Evolutionary conservation across 2,888 invertebrate genomes (phyloP), one percentile per base, ranked within the genome.

Genomic region (Lepidochitona cinerea): DNA sequence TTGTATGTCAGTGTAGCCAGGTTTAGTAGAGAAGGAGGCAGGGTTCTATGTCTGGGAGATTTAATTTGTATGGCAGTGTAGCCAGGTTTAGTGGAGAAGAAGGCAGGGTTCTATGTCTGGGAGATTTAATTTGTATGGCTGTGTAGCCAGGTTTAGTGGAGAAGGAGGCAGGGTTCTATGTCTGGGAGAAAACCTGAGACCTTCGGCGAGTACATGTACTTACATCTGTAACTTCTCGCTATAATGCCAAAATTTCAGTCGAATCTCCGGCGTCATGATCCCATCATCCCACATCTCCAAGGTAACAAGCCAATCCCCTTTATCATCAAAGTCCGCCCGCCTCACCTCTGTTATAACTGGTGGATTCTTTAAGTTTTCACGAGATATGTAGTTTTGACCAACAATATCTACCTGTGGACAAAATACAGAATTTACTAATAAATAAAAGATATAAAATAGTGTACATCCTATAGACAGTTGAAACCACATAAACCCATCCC

Each of bases 181-280:
- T n/a, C n/a, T n/a, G n/a, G n/a, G n/a, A n/a, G n/a, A n/a, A n/a
- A n/a, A n/a, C n/a, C n/a, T n/a, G n/a, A n/a, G n/a, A n/a, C n/a
- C n/a, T n/a, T n/a, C n/a, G n/a, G n/a, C n/a, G n/a, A n/a, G n/a
- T n/a, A n/a, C n/a, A n/a, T n/a, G n/a, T 26, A 78, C 88, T 90
- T 91, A 94, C 94, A 89, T 92, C 90, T 95, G 94, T 68, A 92
- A 90, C 53, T 92, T 90, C 0, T 90, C 86, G 80, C 93, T 90
- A 83, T 93, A 95, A 41, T 83, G 77, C 95, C 96, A 96, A 90
- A 96, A 96, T 86, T 96, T 96, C 0, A 96, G 91, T 71, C 94
- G 91, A 4, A 94, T 90, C 90, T 95, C 95, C 5, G 92, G 91
- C 68, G 91, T 90, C 75, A 92, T 92, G 59, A 92, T 88, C 35